These are phyloP conservation scores for Phragmatobia fuliginosa DNA, from an alignment of 2,888 invertebrate genomes.

Conservation along the genomic window DNA sequence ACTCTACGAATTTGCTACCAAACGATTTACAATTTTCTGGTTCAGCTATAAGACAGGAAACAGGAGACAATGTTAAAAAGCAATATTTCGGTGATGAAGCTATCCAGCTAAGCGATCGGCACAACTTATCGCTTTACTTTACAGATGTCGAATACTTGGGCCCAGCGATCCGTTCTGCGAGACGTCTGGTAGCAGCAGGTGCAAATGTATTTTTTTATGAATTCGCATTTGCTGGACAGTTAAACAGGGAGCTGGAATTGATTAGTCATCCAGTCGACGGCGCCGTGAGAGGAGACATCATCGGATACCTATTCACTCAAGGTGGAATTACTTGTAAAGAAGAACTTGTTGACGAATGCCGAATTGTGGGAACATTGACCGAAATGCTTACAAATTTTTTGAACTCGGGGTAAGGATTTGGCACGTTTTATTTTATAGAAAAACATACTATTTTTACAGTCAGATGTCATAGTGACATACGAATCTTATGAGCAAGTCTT, in stretches of 20 bases:
- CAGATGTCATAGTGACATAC: too few species aligned
- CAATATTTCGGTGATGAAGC: slow-evolving; percentile 65
- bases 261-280: slow-evolving; percentile 70
- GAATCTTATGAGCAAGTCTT: too few species aligned
- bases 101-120: slow-evolving; percentile 52
- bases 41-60: slow-evolving; percentile 40
- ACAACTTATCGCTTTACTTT: slow-evolving; percentile 60
- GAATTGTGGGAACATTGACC: slow-evolving; percentile 57
- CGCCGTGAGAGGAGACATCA: slow-evolving; percentile 84
- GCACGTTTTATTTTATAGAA: not conserved
- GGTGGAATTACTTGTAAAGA: slow-evolving; percentile 44
- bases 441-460: too few species aligned
- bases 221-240: slow-evolving; percentile 82
- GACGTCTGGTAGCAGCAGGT: slow-evolving; percentile 62
- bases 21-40: slow-evolving; percentile 64
- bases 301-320: slow-evolving; percentile 82
- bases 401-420: slow-evolving; percentile 78
- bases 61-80: slow-evolving; percentile 55
- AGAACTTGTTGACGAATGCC: slow-evolving; percentile 45
- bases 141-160: slow-evolving; percentile 71
- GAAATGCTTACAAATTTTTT: slow-evolving; percentile 81
- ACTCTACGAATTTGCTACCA: slow-evolving; percentile 61
- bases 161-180: slow-evolving; percentile 66
- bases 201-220: slow-evolving; percentile 85
- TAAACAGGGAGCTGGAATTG: slow-evolving; percentile 77